Base-by-base conservation (phyloP, 2,113 vertebrate species). In the Microtus richardsoni region DNA sequence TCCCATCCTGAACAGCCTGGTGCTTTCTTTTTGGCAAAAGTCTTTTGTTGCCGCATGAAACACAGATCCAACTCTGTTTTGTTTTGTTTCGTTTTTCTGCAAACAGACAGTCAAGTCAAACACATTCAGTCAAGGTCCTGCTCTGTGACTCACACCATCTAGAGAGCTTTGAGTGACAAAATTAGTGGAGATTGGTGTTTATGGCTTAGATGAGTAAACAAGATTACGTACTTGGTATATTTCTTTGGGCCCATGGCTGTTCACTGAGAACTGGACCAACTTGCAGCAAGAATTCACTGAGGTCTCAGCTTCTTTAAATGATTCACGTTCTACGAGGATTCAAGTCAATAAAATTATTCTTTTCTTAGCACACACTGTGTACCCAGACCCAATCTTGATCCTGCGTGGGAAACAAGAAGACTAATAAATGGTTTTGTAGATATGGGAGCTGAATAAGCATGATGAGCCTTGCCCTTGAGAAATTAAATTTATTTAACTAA, bases 171-270 rank as follows among this genome's bases (percentile, higher is more conserved):
- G 88, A 58, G 22, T 21, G 95, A 77, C 71, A 90, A 87, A 88
- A 5, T 83, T 79, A 70, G n/a, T 39, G 73, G 70, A 86, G 71
- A 47, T 36, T 54, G 22, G 8, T 73, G n/a, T 92, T 88, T 85
- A 68, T 91, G 79, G 90, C 16, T 82, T 93, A 94, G 62, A 16
- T 66, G 33, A 80, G 58, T 44, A 91, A 95, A 83, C 3, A 88
- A 73, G 88, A 82, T 62, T 75, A 95, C 93, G 41, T 41, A 98
- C 97, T 70, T 96, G 95, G 47, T 0, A 11, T 70, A 8, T 94
- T 4, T 96, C 77, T 71, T 93, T 90, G 52, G 77, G 54, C n/a
- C 22, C 97, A 98, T 98, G 62, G 60, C 88, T 95, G 11, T 86
- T 92, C 88, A 70, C 73, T 82, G 88, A 54, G 62, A 68, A 80